Evolutionary conservation across 1,140 invertebrate species (phyloP), one percentile per base, ranked within the genome.

Genomic region (Arion vulgaris): DNA sequence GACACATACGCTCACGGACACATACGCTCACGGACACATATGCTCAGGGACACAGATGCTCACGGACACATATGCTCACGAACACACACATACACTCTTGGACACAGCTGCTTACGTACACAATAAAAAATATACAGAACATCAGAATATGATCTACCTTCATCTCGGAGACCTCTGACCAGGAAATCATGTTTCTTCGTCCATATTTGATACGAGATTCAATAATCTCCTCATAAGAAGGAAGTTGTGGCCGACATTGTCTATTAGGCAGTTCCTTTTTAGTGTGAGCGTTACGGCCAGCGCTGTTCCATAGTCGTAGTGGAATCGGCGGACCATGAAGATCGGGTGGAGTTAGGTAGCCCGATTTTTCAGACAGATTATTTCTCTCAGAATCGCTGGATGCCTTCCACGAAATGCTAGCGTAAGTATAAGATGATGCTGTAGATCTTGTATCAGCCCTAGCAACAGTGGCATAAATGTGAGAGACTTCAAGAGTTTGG

Each of bases 391-490:
- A 34, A 23, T 66, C 62, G 17, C n/a, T 66, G 28, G 62, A 66
- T 34, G 28, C 23, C 36, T 74, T 51, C 80, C 80, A 81, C 0
- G 80, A 73, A 45, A 81, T 39, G 71, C 80, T 81, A 26, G 80
- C 39, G 80, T 81, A 81, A 26, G 74, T 51, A 36, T 74, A 81
- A 0, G 80, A 81, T 7, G 80, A 80, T 28, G 66, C 1, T 17
- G 68, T 34, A 2, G 76, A 17, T 34, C 15, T 57, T 11, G 68
- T 73, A n/a, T 23, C 32, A 34, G 80, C 53, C 13, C 80, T 69
- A 1, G 69, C 41, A 26, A 81, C 80, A 0, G 80, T 81, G 34
- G 80, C 80, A 62, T 74, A 81, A 17, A 81, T 74, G 26, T 81
- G 80, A 23, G 80, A 73, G 28, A 81, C 62, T 36, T 81, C 66